A percentile compares a stretch with the other conserved stretches of the same genome.
Conservation (phyloP, 2,113 vertebrate genomes). For the Tiliqua scincoides region DNA sequence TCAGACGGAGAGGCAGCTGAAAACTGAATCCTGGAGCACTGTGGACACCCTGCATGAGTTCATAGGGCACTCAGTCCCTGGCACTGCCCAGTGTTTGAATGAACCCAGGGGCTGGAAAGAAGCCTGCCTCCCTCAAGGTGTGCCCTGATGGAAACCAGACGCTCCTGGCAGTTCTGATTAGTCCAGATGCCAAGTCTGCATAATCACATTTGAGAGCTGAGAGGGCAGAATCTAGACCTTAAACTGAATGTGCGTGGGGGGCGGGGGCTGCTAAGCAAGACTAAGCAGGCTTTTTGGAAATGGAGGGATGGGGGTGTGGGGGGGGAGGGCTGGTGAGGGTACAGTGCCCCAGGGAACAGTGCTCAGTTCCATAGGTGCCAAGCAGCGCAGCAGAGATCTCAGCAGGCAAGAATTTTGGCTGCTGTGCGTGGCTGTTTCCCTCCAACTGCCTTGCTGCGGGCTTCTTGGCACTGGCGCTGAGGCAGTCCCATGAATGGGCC, state of each 20-base stretch:
- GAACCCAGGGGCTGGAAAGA: neutral
- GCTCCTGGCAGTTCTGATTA: neutral
- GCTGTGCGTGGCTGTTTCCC: too few species aligned
- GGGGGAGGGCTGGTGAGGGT: neutral
- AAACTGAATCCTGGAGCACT: too few species aligned
- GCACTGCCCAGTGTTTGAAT: neutral
- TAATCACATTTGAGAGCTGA: neutral
- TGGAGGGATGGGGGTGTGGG: neutral
- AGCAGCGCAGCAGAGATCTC: neutral
- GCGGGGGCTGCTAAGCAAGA: neutral
- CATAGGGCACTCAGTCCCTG: neutral
- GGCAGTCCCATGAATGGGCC: too few species aligned
- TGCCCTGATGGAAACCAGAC: too few species aligned
- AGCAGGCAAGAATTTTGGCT: too few species aligned
- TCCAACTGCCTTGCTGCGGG: too few species aligned
- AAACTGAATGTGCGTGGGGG: rapidly evolving
- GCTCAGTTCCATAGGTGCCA: neutral
- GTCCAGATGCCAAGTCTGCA: neutral
- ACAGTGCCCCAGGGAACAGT: too few species aligned
- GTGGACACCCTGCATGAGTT: neutral
- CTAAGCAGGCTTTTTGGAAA: neutral
- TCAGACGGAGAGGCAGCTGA: too few species aligned
- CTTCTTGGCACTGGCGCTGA: too few species aligned
- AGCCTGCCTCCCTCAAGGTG: neutral
- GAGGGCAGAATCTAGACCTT: neutral